Conservation (phyloP, 2,888 invertebrate genomes). For the Noctua janthe region DNA sequence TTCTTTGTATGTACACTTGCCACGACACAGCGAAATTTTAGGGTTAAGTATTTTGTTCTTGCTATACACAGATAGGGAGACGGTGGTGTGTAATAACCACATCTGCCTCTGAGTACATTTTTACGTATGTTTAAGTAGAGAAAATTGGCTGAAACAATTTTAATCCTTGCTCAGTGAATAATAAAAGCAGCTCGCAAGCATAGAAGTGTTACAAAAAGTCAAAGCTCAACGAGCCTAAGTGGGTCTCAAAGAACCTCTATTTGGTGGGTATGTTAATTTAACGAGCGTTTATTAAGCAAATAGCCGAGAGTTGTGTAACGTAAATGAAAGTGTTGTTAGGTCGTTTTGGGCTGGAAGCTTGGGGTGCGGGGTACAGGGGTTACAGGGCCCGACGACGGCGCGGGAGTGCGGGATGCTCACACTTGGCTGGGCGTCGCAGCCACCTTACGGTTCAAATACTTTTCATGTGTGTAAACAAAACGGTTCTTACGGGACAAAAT, state of each 20-base stretch:
- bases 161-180: slow-evolving; percentile 45
- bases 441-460: slow-evolving; percentile 69
- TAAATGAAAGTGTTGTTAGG: slow-evolving; percentile 76
- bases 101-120: slow-evolving; percentile 15
- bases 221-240: slow-evolving; percentile 60
- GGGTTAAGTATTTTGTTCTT: slow-evolving; percentile 70
- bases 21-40: slow-evolving; percentile 68
- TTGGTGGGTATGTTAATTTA: slow-evolving; percentile 76
- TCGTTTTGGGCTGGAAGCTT: slow-evolving; percentile 58
- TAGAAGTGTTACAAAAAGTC: slow-evolving; percentile 59
- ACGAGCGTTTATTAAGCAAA: slow-evolving; percentile 78
- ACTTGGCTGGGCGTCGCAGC: slow-evolving; percentile 66
- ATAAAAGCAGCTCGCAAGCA: slow-evolving; percentile 46
- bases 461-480: slow-evolving; percentile 70
- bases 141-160: slow-evolving; percentile 44
- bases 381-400: not conserved
- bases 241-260: slow-evolving; percentile 70
- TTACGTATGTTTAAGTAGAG: slow-evolving; percentile 22
- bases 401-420: slow-evolving; percentile 66
- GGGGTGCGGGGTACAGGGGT: slow-evolving; percentile 6
- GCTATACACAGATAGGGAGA: slow-evolving; percentile 53
- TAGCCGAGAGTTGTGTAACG: slow-evolving; percentile 75
- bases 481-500: slow-evolving; percentile 65
- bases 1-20: slow-evolving; percentile 75
- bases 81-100: slow-evolving; percentile 29